phyloP scores from a whole-genome alignment of 2,888 invertebrate genomes.

The Lysandra coridon region DNA sequence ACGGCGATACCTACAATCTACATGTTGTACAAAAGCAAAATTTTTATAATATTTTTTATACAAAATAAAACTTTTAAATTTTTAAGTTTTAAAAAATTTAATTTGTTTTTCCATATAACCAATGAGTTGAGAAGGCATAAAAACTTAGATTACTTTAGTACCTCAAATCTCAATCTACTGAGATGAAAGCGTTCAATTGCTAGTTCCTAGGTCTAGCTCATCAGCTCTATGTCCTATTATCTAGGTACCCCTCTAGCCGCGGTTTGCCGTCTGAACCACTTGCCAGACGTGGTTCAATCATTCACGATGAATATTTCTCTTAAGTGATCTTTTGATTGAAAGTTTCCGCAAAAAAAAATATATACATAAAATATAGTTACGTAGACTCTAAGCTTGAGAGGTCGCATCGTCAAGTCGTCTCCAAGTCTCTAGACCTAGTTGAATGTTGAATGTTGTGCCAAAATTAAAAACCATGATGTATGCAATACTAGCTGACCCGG shows the following conservation, averaged over 20 bases:
- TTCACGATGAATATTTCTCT: neutral
- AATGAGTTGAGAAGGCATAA: no score
- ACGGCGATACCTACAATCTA: neutral
- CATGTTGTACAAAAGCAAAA: neutral
- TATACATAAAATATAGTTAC: neutral
- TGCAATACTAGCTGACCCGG: neutral
- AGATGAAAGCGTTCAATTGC: neutral
- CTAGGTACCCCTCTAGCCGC: constrained; percentile 8
- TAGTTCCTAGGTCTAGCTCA: neutral
- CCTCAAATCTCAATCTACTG: neutral
- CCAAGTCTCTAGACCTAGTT: constrained; percentile 18
- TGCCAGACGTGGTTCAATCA: constrained; percentile 4
- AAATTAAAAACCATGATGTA: neutral
- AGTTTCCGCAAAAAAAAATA: neutral
- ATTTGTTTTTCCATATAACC: no score
- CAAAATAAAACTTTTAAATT: no score
- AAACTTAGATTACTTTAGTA: neutral
- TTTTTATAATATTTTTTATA: neutral
- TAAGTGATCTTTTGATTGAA: neutral
- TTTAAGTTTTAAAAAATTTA: no score
- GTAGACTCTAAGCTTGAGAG: neutral
- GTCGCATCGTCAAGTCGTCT: neutral
- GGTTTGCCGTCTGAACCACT: neutral
- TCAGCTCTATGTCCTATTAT: neutral
- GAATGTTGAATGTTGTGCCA: constrained; percentile 15